Conservation (phyloP, 2,113 vertebrate species). For the Megalops atlanticus region DNA sequence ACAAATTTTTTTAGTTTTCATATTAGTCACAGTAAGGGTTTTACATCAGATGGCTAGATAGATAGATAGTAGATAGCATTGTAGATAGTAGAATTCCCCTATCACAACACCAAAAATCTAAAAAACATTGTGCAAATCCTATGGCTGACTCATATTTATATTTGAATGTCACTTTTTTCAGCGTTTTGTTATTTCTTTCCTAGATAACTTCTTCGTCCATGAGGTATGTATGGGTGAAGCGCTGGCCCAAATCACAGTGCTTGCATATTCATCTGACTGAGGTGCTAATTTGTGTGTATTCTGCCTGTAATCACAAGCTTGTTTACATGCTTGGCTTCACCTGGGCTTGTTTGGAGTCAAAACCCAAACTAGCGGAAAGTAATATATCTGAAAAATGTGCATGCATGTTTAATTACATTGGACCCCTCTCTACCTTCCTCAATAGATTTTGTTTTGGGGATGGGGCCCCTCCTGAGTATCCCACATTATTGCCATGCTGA, state of each 20-base stretch:
- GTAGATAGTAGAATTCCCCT: too few relatives aligned
- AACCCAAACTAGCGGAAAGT: slow-evolving; percentile 89
- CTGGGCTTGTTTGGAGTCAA: slow-evolving; percentile 96
- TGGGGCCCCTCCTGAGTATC: slow-evolving; percentile 77
- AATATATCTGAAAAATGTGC: slow-evolving; percentile 86
- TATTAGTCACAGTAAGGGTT: too few relatives aligned
- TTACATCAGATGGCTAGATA: too few relatives aligned
- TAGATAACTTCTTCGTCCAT: background rate
- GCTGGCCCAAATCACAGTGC: slow-evolving; percentile 58
- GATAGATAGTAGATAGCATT: too few relatives aligned
- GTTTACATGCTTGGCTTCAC: slow-evolving; percentile 91
- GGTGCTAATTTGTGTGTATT: slow-evolving; percentile 94
- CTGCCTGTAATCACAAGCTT: slow-evolving; percentile 88
- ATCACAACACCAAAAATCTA: too few relatives aligned
- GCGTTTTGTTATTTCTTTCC: background rate
- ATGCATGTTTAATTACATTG: slow-evolving; percentile 97
- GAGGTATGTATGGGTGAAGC: slow-evolving; percentile 6
- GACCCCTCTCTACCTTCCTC: slow-evolving; percentile 74
- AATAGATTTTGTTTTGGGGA: slow-evolving; percentile 80
- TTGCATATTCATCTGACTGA: slow-evolving; percentile 84
- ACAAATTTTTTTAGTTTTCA: too few relatives aligned
- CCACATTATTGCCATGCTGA: slow-evolving; percentile 90
- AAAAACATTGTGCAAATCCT: too few relatives aligned
- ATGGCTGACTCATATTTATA: too few relatives aligned
- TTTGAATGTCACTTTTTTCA: too few relatives aligned